These are phyloP conservation scores for Cacatua alba DNA, from an alignment of 2,113 vertebrate genomes.

Conservation along the genomic window DNA sequence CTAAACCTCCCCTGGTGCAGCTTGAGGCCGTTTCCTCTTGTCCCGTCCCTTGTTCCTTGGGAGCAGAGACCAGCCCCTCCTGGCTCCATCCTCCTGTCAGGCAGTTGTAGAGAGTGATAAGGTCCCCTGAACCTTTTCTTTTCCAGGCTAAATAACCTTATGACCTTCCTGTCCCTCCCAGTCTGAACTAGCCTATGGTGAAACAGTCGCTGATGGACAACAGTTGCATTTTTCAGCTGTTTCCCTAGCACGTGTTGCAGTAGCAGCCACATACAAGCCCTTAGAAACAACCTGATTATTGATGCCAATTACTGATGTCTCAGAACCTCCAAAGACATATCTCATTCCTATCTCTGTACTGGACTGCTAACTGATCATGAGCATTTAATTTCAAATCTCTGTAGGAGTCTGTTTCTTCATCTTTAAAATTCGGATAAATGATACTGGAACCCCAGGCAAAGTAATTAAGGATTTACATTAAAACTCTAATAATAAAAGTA, in stretches of 20 bases:
- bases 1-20: not conserved
- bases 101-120: not conserved
- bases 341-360: not conserved
- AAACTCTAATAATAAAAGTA: not conserved
- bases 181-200: not conserved
- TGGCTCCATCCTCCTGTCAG: not conserved
- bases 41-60: not conserved
- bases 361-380: accelerated
- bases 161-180: not conserved
- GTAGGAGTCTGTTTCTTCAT: no score
- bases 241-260: accelerated
- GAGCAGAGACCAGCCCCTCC: not conserved
- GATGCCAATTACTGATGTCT: accelerated
- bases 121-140: not conserved
- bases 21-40: not conserved
- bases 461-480: not conserved
- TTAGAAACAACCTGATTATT: not conserved
- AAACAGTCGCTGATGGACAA: no score
- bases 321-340: not conserved
- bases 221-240: not conserved
- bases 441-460: not conserved
- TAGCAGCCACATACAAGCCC: not conserved
- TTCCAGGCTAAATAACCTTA: not conserved
- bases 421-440: not conserved
- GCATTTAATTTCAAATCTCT: not conserved